A percentile compares a stretch with the other conserved stretches of the same genome.
These are phyloP conservation scores for Cecropterus lyciades DNA, from an alignment of 1,140 invertebrate genomes.

Conservation along the genomic window DNA sequence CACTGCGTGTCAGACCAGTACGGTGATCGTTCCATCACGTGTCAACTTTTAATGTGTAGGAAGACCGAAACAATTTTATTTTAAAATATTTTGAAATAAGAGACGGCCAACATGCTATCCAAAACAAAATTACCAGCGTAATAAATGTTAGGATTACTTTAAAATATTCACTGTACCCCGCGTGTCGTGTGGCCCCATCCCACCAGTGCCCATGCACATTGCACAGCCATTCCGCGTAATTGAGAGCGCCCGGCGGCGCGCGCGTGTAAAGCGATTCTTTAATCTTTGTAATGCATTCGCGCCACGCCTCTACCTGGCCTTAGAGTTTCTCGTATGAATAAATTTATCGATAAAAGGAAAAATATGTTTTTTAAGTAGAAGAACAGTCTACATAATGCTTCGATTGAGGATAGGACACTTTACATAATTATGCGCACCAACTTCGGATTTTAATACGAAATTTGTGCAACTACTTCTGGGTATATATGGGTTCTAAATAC, in stretches of 20 bases:
- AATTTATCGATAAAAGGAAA: conserved; percentile 19
- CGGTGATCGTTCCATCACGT: too few species aligned
- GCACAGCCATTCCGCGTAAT: conserved; percentile 29
- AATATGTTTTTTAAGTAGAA: neutral
- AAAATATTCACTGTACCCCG: neutral
- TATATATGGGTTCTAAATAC: too few species aligned
- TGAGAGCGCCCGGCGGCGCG: conserved; percentile 24
- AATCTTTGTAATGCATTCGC: conserved; percentile 50
- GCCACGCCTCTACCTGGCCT: conserved; percentile 17
- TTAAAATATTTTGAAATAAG: too few species aligned
- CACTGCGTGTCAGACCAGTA: too few species aligned
- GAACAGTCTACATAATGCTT: neutral
- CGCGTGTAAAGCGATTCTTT: conserved; percentile 41
- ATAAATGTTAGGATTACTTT: neutral
- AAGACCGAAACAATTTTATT: too few species aligned
- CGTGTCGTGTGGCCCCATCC: conserved; percentile 3
- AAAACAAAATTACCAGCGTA: too few species aligned
- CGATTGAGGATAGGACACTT: too few species aligned
- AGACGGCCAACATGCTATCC: too few species aligned
- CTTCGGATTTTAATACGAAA: too few species aligned
- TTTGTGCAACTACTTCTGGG: too few species aligned
- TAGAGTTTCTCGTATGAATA: neutral
- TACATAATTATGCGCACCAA: neutral
- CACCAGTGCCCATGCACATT: neutral
- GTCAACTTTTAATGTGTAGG: too few species aligned